Evolutionary conservation across 2,797 vertebrate genomes (phyloP).

Genomic region (Rhinoraja longicauda): DNA sequence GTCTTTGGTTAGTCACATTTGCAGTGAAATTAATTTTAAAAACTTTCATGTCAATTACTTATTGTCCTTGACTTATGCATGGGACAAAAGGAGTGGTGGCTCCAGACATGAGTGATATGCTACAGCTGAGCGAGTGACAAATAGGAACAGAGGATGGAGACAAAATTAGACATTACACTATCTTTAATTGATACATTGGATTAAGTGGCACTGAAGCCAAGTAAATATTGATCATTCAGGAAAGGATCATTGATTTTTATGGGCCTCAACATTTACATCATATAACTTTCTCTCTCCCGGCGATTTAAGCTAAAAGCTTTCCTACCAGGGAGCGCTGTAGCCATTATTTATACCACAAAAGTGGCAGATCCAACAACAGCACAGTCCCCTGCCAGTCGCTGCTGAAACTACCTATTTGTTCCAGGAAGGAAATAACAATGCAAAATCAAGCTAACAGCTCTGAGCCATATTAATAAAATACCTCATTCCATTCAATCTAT

Average conservation of each 20-base stretch:
- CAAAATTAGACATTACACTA: slow-evolving; percentile 84
- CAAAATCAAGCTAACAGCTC: neutral
- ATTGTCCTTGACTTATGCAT: slow-evolving; percentile 87
- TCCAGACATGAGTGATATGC: slow-evolving; percentile 62
- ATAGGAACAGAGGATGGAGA: slow-evolving; percentile 72
- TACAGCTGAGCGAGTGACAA: slow-evolving; percentile 82
- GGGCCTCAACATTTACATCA: slow-evolving; percentile 74
- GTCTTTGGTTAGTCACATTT: slow-evolving; percentile 71
- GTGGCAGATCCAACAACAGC: slow-evolving; percentile 5
- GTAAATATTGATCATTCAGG: slow-evolving; percentile 98
- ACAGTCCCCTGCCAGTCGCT: neutral
- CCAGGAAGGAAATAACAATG: neutral
- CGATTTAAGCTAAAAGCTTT: slow-evolving; percentile 43
- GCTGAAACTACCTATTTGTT: neutral
- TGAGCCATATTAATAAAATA: neutral
- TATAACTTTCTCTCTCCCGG: slow-evolving; percentile 54
- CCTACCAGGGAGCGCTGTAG: neutral
- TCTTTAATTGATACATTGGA: slow-evolving; percentile 93
- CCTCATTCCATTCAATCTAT: neutral
- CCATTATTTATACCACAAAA: slow-evolving; percentile 10
- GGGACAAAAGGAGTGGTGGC: slow-evolving; percentile 67
- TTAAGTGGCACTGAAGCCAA: slow-evolving; percentile 79
- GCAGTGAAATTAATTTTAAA: slow-evolving; percentile 90
- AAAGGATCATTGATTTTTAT: slow-evolving; percentile 86
- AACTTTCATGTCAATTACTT: slow-evolving; percentile 89